Percentiles rank a stretch among this genome's conserved stretches.
Evolutionary conservation across 1,140 invertebrate species (phyloP).

Genomic region (Cydia fagiglandana): DNA sequence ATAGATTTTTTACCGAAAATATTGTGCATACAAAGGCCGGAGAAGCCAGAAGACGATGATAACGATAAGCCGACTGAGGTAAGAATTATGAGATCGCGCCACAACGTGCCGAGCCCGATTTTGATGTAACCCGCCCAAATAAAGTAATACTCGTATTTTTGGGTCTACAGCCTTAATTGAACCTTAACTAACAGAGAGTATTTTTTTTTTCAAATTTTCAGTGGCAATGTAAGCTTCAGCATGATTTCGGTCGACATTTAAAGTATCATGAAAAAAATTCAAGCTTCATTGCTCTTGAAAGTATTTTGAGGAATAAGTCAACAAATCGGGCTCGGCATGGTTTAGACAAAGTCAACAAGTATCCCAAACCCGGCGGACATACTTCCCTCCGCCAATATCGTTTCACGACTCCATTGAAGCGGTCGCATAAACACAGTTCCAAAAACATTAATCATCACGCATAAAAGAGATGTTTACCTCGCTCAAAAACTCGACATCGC

Average conservation of each 20-base stretch:
- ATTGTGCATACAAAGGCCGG: conserved; percentile 90
- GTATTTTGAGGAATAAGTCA: too few species aligned
- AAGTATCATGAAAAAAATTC: too few species aligned
- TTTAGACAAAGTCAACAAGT: background rate
- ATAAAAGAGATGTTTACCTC: conserved; percentile 34
- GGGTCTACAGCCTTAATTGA: too few species aligned
- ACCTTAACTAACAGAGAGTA: too few species aligned
- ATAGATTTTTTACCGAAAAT: conserved; percentile 93
- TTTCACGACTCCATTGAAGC: conserved; percentile 3
- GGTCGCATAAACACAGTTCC: background rate
- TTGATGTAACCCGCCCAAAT: too few species aligned
- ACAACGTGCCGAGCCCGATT: too few species aligned
- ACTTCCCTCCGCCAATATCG: background rate
- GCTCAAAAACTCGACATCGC: conserved; percentile 32
- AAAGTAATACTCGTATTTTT: too few species aligned
- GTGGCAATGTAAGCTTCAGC: too few species aligned
- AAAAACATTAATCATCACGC: conserved; percentile 33
- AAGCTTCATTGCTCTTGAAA: too few species aligned
- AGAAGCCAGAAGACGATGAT: conserved; percentile 84
- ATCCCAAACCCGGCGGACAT: background rate
- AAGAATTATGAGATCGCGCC: conserved; percentile 44
- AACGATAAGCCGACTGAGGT: conserved; percentile 85
- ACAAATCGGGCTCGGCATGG: background rate
- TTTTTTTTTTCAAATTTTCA: too few species aligned
- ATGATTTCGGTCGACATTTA: too few species aligned